Evolutionary conservation across 2,113 vertebrate species (phyloP).

Genomic region (Anarhynchus alexandrinus): DNA sequence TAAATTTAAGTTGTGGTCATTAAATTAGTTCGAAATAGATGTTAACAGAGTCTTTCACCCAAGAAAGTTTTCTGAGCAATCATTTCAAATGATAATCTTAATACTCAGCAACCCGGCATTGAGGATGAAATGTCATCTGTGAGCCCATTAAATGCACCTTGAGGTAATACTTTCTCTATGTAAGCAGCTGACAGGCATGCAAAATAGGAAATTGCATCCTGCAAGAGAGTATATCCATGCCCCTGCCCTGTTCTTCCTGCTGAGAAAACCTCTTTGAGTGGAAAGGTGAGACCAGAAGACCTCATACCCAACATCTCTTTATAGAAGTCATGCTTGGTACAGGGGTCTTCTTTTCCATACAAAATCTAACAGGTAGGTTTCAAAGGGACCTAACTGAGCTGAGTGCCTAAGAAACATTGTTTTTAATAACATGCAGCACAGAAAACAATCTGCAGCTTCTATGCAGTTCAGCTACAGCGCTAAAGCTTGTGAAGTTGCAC

Average conservation of each 20-base stretch:
- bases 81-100: background rate
- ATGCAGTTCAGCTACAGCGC: background rate
- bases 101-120: background rate
- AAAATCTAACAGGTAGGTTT: background rate
- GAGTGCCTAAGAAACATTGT: background rate
- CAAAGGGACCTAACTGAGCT: background rate
- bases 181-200: background rate
- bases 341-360: background rate
- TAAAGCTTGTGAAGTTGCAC: background rate
- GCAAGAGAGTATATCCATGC: accelerated
- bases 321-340: background rate
- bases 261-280: background rate
- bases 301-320: background rate
- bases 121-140: background rate
- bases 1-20: background rate
- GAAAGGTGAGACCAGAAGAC: background rate
- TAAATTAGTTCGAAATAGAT: background rate
- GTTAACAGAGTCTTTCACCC: background rate
- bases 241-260: background rate
- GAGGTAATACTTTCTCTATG: background rate
- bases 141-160: background rate
- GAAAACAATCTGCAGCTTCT: background rate
- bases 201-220: background rate
- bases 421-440: background rate
- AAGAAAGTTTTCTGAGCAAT: background rate